Conservation (phyloP, 2,113 vertebrate species). For the Malurus alboscapulatus region DNA sequence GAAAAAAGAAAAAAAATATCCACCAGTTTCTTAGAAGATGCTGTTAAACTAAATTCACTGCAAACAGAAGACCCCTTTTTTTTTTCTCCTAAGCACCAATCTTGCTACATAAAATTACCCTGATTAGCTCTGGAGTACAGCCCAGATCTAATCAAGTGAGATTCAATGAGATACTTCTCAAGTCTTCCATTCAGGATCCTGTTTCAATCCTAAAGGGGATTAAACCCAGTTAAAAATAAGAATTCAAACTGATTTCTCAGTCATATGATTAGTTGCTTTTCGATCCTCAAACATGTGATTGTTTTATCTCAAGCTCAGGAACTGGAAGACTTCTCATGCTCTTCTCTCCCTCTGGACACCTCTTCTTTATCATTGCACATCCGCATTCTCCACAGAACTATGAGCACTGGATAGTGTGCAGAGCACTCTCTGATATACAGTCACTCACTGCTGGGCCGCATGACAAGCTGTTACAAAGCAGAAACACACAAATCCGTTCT, state of each 20-base stretch:
- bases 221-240: not conserved
- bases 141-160: conserved; percentile 3
- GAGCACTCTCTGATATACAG: not conserved
- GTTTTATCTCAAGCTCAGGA: not conserved
- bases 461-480: conserved; percentile 27
- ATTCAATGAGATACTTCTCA: not conserved
- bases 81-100: not conserved
- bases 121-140: conserved; percentile 24
- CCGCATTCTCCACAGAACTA: not conserved
- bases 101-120: not conserved
- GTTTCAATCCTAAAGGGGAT: not conserved
- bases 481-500: not conserved
- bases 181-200: not conserved
- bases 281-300: not conserved
- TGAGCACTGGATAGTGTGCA: not conserved
- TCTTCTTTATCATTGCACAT: not conserved
- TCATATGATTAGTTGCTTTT: not conserved
- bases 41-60: not conserved
- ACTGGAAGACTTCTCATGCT: not conserved
- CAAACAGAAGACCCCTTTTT: not conserved
- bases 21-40: not conserved
- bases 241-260: not conserved
- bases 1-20: not conserved
- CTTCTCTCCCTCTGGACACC: not conserved
- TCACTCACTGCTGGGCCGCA: not conserved